These are phyloP conservation scores for rat (Rattus norvegicus) DNA, from an alignment of 2,113 vertebrate species.

Conservation along the genomic window GRCr8 NC_086032.1:85482501-85483000, in stretches of 20 bases:
- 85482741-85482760: neutral
- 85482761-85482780: neutral
- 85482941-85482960: neutral
- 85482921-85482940: neutral
- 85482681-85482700: neutral
- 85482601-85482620: neutral
- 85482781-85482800: neutral
- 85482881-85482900: neutral
- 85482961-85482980: neutral
- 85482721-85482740: no score
- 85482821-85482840: neutral
- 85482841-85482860: neutral
- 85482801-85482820: neutral
- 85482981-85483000: neutral
- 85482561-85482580: neutral
- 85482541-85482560: neutral
- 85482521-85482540: neutral
- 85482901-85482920: neutral
- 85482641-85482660: neutral
- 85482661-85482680: neutral
- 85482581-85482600: neutral
- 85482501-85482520: no score
- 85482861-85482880: neutral
- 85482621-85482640: neutral
- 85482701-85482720: neutral